Conservation (phyloP, 2,797 vertebrate genomes). For the Schizopygopsis pylzovi region DNA sequence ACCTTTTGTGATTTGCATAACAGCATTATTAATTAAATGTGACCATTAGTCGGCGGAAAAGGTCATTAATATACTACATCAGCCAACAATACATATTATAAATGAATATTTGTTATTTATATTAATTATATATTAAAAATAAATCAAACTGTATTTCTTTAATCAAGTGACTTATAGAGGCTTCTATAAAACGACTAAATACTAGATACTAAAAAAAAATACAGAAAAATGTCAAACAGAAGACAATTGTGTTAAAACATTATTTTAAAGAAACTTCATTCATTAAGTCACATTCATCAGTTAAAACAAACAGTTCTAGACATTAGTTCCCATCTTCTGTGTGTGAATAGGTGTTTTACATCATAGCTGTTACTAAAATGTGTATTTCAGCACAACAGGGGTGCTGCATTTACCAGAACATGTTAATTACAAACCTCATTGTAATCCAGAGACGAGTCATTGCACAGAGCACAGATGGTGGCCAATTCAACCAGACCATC, state of each 20-base stretch:
- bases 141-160: neutral
- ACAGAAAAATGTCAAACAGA: too few relatives aligned
- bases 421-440: constrained; percentile 83
- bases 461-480: constrained; percentile 94
- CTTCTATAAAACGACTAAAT: neutral
- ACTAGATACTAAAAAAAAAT: neutral
- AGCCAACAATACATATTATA: neutral
- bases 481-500: constrained; percentile 91
- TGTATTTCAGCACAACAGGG: neutral
- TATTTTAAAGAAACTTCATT: neutral
- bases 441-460: constrained; percentile 93
- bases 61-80: neutral
- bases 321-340: neutral
- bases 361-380: neutral
- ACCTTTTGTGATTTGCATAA: neutral
- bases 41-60: neutral
- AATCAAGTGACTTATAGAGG: neutral
- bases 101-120: too few relatives aligned
- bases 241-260: too few relatives aligned
- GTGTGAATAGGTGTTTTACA: neutral
- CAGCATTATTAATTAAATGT: neutral
- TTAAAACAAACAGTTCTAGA: too few relatives aligned
- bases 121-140: too few relatives aligned
- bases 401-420: neutral
- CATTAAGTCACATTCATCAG: neutral